phyloP scores from a whole-genome alignment of 1,140 invertebrate species.

The Chlorops oryzae region DNA sequence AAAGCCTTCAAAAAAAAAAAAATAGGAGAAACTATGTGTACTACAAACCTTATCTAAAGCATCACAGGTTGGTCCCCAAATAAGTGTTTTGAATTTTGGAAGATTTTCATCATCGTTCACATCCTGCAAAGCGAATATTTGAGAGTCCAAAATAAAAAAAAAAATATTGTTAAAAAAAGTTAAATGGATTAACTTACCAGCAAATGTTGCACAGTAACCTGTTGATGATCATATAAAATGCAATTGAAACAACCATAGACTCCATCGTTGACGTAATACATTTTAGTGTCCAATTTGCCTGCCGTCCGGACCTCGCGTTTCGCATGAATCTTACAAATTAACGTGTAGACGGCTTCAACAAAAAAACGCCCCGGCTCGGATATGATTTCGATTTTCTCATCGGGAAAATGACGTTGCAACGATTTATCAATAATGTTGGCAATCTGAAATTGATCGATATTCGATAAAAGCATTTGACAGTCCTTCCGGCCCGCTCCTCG shows the following conservation, averaged over 20 bases:
- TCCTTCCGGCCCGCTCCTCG: too few species aligned
- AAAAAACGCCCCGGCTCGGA: slow-evolving; percentile 96
- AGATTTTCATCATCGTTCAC: slow-evolving; percentile 18
- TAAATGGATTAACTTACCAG: slow-evolving; percentile 8
- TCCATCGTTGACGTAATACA: slow-evolving; percentile 98
- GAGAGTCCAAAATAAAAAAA: too few species aligned
- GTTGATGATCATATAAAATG: slow-evolving; percentile 88
- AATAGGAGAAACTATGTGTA: too few species aligned
- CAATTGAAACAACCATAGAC: slow-evolving; percentile 98
- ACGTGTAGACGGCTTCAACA: slow-evolving; percentile 86
- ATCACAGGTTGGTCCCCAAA: slow-evolving; percentile 97
- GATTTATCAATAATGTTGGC: slow-evolving; percentile 60
- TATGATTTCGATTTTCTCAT: slow-evolving; percentile 73
- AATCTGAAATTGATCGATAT: slow-evolving; percentile 51
- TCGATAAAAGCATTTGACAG: too few species aligned
- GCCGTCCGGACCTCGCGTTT: slow-evolving; percentile 59
- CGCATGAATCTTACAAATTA: slow-evolving; percentile 80
- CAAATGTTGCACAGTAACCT: slow-evolving; percentile 28
- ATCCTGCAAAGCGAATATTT: slow-evolving; percentile 2
- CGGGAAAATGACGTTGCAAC: slow-evolving; percentile 76
- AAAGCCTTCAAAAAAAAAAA: too few species aligned
- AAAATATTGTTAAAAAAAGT: slow-evolving; percentile 3
- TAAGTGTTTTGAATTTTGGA: slow-evolving; percentile 49
- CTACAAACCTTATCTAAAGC: slow-evolving; percentile 73
- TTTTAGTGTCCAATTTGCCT: slow-evolving; percentile 56